Base-by-base conservation (phyloP, 2,888 invertebrate species). In the Miltochrista miniata region DNA sequence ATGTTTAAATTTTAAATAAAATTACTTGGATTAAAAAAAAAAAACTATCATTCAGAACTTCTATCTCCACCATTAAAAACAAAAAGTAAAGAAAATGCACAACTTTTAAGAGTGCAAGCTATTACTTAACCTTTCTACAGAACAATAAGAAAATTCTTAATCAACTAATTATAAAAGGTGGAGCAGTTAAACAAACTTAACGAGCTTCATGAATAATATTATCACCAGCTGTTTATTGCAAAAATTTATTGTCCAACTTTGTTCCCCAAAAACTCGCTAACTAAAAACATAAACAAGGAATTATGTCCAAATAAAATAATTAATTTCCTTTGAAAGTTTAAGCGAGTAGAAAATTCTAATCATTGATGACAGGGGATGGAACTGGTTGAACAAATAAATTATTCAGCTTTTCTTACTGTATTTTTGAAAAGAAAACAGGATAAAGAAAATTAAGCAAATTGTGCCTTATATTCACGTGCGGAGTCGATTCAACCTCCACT, bases 141-240 rank as follows among this genome's bases (percentile, higher is more conserved):
- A 70, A 67, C 72, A 71, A 72, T 64, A 61, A 76, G 76, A 80
- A 70, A 81, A 80, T 78, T 76, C 76, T 79, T 80, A 75, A 74
- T 77, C 77, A 79, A 74, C 75, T 82, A 83, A 81, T 81, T 83
- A 81, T 81, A 77, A 85, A 79, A 82, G 81, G 82, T 79, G 68
- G 47, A 70, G 74, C 77, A 78, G 78, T 83, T 82, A 84, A 85
- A 82, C 82, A 85, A 88, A 87, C 81, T 85, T 79, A 79, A 82
- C 80, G 82, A 81, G 77, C 77, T 78, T 81, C 80, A 83, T 87
- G 85, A 87, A 88, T 87, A 85, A 87, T 84, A 45, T 37, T 45
- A 85, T 85, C 84, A 82, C 81, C 85, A 76, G 81, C 85, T 87
- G 87, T 81, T 87, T 82, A 87, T 85, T 85, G 84, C 81, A 72